Evolutionary conservation across 2,113 vertebrate genomes (phyloP), one percentile per base, ranked within the genome.

Genomic region (Pipra filicauda): DNA sequence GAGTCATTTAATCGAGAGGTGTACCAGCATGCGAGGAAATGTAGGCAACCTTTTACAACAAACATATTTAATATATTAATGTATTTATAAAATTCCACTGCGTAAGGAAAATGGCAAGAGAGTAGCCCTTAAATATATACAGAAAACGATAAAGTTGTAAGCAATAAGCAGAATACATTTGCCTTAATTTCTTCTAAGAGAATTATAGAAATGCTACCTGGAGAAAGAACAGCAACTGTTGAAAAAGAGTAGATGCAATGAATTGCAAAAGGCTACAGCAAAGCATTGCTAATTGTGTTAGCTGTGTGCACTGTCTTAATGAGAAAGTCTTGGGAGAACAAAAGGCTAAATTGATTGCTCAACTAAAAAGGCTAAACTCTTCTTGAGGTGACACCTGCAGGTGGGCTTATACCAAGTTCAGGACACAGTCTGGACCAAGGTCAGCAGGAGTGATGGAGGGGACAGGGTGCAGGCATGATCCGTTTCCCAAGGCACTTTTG

Each of bases 401-500:
- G 39, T n/a, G 18, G 6, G 11, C 9, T 69, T 49, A 2, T 30
- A 35, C 11, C 23, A 28, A 61, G n/a, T 8, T 17, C 1, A 4
- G 46, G 28, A 15, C 11, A 4, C 8, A 8, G 5, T 21, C n/a
- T 18, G 23, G 8, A 67, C 20, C 39, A 11, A 58, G 12, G 35
- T 35, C 30, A 82, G 24, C 54, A 51, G n/a, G 8, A 64, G 5
- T 5, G 35, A 39, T 9, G 24, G 33, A 79, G 27, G 5, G n/a
- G 8, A 48, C 1, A 5, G 28, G 7, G 2, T 3, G 6, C 23
- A 41, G 12, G 22, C 0, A 0, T 9, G 9, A 11, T 35, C 4
- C 28, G 16, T 11, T 54, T 71, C 8, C 23, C 12, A 59, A 54
- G n/a, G 5, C 0, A 0, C 18, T 44, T 58, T n/a, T 8, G 2